A percentile compares a stretch with the other conserved stretches of the same genome.
These are phyloP conservation scores for Cephus pulcher DNA, from an alignment of 2,888 invertebrate genomes.

Conservation along the genomic window DNA sequence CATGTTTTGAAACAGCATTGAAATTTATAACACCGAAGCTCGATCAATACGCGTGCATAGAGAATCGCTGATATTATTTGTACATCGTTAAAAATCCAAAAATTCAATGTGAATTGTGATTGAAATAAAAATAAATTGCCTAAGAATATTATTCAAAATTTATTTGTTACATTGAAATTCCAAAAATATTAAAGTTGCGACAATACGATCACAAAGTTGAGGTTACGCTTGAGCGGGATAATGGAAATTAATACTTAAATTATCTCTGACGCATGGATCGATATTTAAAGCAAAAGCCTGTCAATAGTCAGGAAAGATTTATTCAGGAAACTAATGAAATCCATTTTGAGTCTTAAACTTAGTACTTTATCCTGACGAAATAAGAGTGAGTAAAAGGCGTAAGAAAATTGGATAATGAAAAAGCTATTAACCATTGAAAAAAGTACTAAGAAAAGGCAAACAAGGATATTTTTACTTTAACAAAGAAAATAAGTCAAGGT, in stretches of 20 bases:
- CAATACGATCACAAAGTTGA: no score
- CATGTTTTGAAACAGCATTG: neutral
- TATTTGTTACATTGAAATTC: neutral
- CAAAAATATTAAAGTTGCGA: neutral
- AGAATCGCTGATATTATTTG: neutral
- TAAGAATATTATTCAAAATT: no score
- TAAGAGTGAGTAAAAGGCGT: neutral
- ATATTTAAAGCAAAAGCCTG: neutral
- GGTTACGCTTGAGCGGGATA: no score
- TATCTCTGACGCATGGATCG: neutral
- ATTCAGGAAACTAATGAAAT: no score
- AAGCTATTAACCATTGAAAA: neutral
- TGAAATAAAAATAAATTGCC: neutral
- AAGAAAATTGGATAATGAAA: neutral
- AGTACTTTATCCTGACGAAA: neutral
- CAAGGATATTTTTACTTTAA: neutral
- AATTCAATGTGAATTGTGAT: neutral
- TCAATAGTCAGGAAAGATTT: neutral
- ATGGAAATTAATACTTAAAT: neutral
- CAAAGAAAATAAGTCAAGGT: neutral
- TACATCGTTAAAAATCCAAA: neutral
- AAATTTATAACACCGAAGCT: neutral
- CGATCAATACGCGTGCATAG: neutral
- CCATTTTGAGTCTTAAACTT: neutral
- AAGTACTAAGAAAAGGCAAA: neutral